Evolutionary conservation across 2,113 vertebrate genomes (phyloP).

Genomic region (Callospermophilus lateralis): DNA sequence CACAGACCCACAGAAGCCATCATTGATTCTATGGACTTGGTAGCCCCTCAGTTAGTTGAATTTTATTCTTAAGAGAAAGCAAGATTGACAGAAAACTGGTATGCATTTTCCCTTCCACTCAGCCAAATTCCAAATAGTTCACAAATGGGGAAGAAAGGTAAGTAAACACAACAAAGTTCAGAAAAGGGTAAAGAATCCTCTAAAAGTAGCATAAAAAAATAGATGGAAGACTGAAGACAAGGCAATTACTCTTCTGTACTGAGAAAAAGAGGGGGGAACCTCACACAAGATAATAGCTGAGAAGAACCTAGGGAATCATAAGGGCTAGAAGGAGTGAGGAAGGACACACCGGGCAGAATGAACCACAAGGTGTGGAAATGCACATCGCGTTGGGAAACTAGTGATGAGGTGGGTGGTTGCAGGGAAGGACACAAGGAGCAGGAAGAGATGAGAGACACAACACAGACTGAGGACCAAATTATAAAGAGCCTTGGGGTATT

Average conservation of each 20-base stretch:
- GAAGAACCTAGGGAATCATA: background rate
- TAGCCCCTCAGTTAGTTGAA: background rate
- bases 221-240: background rate
- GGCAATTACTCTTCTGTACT: background rate
- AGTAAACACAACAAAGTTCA: background rate
- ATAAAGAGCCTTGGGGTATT: background rate
- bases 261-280: background rate
- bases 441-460: background rate
- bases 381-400: background rate
- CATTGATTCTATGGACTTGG: background rate
- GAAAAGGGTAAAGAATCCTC: background rate
- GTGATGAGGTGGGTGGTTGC: background rate
- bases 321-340: background rate
- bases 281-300: background rate
- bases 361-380: too few relatives aligned
- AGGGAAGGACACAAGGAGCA: background rate
- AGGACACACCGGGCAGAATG: background rate
- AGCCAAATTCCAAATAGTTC: background rate
- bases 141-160: background rate
- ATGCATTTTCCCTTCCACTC: background rate
- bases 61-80: background rate
- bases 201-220: background rate
- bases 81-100: background rate
- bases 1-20: background rate
- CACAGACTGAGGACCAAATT: background rate